Evolutionary conservation across 2,888 invertebrate species (phyloP).

Genomic region (Escarpia spicata): DNA sequence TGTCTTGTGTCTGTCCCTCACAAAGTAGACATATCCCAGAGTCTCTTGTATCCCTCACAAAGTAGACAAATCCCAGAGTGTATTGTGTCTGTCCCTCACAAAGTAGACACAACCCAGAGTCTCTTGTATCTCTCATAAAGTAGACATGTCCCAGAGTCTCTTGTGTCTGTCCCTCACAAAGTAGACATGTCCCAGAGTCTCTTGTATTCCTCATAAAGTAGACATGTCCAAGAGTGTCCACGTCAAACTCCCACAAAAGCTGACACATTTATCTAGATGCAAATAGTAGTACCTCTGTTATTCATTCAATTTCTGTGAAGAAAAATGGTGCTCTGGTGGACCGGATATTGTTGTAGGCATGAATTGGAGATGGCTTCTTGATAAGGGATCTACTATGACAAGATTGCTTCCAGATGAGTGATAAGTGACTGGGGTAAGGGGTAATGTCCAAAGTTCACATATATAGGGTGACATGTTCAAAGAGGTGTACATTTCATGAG

Average conservation of each 20-base stretch:
- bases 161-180: background rate
- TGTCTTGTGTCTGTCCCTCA: background rate
- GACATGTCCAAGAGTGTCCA: background rate
- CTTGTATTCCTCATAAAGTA: background rate
- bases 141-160: background rate
- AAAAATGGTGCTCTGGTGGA: background rate
- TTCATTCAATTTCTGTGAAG: background rate
- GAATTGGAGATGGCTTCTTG: background rate
- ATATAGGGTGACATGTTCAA: background rate
- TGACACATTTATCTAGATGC: background rate
- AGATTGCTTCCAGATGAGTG: background rate
- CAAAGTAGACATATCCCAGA: background rate
- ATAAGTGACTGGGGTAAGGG: background rate
- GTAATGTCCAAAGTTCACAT: background rate
- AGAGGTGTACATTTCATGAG: background rate
- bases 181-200: background rate
- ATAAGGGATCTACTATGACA: slow-evolving; percentile 12
- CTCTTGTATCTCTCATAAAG: background rate
- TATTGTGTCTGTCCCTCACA: background rate
- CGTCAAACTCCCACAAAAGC: background rate
- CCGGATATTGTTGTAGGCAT: background rate
- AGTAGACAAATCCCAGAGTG: background rate
- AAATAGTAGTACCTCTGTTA: background rate
- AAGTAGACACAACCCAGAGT: background rate
- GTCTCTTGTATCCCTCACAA: background rate